Base-by-base conservation (phyloP, 1,140 invertebrate species). In the Apis cerana region DNA sequence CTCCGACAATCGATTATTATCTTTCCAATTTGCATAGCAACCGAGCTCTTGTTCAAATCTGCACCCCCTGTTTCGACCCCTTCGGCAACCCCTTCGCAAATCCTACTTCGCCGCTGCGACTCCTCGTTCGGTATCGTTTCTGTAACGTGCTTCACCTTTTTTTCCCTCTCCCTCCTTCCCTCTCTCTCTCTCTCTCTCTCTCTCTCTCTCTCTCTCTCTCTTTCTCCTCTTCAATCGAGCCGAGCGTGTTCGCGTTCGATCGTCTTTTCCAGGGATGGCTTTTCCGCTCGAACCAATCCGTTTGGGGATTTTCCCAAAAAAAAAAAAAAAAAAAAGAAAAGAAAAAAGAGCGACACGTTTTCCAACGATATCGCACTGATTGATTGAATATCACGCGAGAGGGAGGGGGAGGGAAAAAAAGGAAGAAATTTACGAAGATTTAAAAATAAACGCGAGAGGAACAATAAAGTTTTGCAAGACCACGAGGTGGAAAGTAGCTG, bases 21-120 rank as follows among this genome's bases (percentile, higher is more conserved):
- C 92, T 94, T 94, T 94, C 93, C 93, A 94, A 94, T 94, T 94
- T 94, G 92, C 93, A 93, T 94, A 91, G 92, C 92, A 92, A 92
- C 91, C 89, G 85, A 89, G 89, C 88, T 92, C 91, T 90, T 91
- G 90, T 92, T 92, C 91, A 90, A 92, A 93, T 93, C 91, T 92
- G 88, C 92, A 91, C 84, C 86, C 84, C 89, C 88, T 83, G 80
- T 89, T 88, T 84, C 85, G 79, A 88, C 90, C 91, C 91, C 88
- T 90, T 91, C 87, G 87, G 88, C 89, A 90, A 91, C 87, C 83
- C 90, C 89, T 92, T 91, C 33, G 86, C 90, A 92, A 92, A 92
- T 92, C 90, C 88, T 88, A 85, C 87, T 88, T 86, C 89, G 87
- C 88, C 75, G 74, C 59, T 72, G 87, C 83, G 87, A 86, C 84